Percentiles rank a stretch among this genome's conserved stretches.
phyloP scores from a whole-genome alignment of 2,797 vertebrate genomes.

The Spinus olivaceus region DNA sequence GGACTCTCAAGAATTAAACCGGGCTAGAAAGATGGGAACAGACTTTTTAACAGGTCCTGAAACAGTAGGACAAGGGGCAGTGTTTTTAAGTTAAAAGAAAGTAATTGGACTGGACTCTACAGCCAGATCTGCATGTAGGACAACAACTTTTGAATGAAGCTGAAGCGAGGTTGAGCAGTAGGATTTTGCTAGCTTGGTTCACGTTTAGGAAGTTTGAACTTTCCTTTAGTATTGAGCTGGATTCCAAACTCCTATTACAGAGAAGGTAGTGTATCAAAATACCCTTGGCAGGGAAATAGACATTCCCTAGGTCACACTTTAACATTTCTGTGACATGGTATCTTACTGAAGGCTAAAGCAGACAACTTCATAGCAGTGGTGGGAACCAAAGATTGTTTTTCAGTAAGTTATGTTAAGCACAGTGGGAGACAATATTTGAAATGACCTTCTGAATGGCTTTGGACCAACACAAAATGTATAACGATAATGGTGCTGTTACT shows the following conservation, averaged over 20 bases:
- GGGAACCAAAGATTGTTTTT: background rate
- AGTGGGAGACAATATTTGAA: constrained; percentile 29
- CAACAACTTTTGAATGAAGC: background rate
- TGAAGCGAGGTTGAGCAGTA: background rate
- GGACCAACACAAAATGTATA: background rate
- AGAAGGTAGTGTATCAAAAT: background rate
- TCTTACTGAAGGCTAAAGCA: background rate
- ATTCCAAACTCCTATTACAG: background rate
- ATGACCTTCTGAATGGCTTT: constrained; percentile 53
- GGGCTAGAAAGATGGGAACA: background rate
- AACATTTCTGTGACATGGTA: background rate
- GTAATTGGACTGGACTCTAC: background rate
- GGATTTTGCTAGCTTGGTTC: background rate
- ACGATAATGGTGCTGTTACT: background rate
- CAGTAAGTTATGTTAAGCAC: background rate
- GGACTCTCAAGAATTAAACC: background rate
- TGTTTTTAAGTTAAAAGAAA: background rate
- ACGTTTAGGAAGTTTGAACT: background rate
- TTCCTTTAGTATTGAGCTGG: background rate
- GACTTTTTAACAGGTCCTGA: background rate
- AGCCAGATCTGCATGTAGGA: background rate
- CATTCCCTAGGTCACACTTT: background rate
- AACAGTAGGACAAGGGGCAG: background rate
- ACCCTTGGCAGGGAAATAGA: background rate
- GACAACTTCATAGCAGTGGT: background rate